phyloP scores from a whole-genome alignment of 2,113 vertebrate genomes.

The Ibidorhyncha struthersii region DNA sequence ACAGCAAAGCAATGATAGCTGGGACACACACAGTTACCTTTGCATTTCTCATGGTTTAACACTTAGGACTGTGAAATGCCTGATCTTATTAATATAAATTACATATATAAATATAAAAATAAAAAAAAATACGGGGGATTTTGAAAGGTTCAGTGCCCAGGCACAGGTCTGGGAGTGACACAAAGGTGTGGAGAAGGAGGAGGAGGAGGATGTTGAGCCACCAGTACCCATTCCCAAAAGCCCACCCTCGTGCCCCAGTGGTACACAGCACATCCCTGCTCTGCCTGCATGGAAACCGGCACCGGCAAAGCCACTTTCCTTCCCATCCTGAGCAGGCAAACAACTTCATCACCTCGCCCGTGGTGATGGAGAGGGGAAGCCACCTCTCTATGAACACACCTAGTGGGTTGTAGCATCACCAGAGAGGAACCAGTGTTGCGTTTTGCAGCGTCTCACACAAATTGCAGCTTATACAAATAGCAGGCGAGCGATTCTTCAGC shows the following conservation, averaged over 20 bases:
- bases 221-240: neutral
- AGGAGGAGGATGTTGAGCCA: neutral
- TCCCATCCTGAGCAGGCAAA: neutral
- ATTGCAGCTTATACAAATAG: neutral
- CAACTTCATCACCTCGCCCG: fast-evolving
- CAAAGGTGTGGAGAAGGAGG: neutral
- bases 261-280: neutral
- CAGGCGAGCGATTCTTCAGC: neutral
- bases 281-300: neutral
- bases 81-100: neutral
- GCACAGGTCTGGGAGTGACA: neutral
- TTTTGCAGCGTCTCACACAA: neutral
- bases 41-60: neutral
- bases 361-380: neutral
- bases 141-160: neutral
- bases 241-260: neutral
- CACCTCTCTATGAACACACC: neutral
- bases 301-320: fast-evolving
- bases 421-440: neutral
- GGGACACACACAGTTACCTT: neutral
- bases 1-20: neutral
- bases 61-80: fast-evolving
- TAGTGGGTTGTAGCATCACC: neutral
- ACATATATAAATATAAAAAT: too few species aligned
- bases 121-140: neutral